Evolutionary conservation across 2,797 vertebrate genomes (phyloP).

Genomic region (Anniella stebbinsi): DNA sequence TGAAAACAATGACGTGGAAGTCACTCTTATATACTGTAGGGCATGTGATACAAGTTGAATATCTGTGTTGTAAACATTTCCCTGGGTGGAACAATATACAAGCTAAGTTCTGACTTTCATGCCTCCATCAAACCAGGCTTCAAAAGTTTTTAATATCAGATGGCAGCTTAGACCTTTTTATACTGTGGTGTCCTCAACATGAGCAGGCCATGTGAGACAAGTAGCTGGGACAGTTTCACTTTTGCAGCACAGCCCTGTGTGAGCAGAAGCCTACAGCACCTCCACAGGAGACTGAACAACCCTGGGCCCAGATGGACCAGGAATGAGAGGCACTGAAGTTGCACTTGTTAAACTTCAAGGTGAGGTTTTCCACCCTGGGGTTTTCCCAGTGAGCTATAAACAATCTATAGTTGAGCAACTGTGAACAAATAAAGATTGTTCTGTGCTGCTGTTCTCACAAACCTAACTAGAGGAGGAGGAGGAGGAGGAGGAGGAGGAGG

Average conservation of each 20-base stretch:
- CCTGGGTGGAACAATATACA: neutral
- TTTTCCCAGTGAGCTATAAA: neutral
- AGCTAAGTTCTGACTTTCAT: no score
- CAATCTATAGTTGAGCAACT: no score
- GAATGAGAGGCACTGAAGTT: neutral
- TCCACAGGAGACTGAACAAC: no score
- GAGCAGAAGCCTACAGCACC: no score
- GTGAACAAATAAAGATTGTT: neutral
- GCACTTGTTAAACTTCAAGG: neutral
- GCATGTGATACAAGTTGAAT: neutral
- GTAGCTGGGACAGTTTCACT: neutral
- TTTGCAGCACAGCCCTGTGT: neutral
- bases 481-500: no score
- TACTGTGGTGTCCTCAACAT: neutral
- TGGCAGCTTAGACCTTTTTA: neutral
- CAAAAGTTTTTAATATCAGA: neutral
- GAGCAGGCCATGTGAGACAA: no score
- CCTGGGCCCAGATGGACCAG: neutral
- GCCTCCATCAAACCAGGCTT: neutral
- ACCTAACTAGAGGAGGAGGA: neutral
- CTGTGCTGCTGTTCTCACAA: neutral
- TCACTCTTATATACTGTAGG: neutral
- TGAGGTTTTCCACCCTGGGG: neutral
- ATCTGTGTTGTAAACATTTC: neutral
- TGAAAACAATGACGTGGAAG: neutral